Percentiles rank a stretch among this genome's conserved stretches.
Conservation (phyloP, 2,888 invertebrate genomes). For the Asteroscopus sphinx region DNA sequence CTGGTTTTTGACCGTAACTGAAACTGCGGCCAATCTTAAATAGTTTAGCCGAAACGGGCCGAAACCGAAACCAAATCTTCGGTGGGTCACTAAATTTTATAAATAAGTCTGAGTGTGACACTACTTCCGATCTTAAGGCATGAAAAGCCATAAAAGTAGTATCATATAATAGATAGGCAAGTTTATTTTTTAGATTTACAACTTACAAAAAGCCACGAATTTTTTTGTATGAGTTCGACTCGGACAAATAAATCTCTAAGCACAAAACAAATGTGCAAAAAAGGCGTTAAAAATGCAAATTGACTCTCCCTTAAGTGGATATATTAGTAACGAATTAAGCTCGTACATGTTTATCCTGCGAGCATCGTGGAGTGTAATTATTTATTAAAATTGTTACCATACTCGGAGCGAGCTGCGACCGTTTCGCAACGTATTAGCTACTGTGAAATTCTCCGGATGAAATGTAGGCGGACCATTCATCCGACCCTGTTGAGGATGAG, state of each 20-base stretch:
- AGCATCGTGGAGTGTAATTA: slow-evolving; percentile 77
- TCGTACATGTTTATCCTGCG: slow-evolving; percentile 75
- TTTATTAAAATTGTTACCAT: slow-evolving; percentile 85
- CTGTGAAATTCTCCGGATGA: slow-evolving; percentile 67
- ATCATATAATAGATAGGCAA: too few relatives aligned
- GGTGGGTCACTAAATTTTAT: too few relatives aligned
- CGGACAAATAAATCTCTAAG: slow-evolving; percentile 1
- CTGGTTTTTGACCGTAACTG: too few relatives aligned
- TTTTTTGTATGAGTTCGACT: too few relatives aligned
- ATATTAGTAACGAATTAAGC: slow-evolving; percentile 72
- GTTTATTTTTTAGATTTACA: too few relatives aligned
- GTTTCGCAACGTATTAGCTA: slow-evolving; percentile 65
- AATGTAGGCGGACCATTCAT: slow-evolving; percentile 64
- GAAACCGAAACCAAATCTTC: too few relatives aligned
- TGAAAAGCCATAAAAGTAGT: too few relatives aligned
- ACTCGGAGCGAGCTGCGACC: slow-evolving; percentile 65
- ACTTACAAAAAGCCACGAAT: too few relatives aligned
- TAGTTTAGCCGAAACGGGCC: too few relatives aligned
- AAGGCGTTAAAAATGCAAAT: slow-evolving; percentile 31
- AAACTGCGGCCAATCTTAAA: too few relatives aligned
- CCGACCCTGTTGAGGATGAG: slow-evolving; percentile 51
- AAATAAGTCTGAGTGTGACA: too few relatives aligned
- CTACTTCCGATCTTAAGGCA: too few relatives aligned
- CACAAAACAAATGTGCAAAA: slow-evolving; percentile 6
- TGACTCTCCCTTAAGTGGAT: slow-evolving; percentile 42